A percentile compares a stretch with the other conserved stretches of the same genome.
These are phyloP conservation scores for Tridacna crocea DNA, from an alignment of 2,888 invertebrate genomes.

Conservation along the genomic window DNA sequence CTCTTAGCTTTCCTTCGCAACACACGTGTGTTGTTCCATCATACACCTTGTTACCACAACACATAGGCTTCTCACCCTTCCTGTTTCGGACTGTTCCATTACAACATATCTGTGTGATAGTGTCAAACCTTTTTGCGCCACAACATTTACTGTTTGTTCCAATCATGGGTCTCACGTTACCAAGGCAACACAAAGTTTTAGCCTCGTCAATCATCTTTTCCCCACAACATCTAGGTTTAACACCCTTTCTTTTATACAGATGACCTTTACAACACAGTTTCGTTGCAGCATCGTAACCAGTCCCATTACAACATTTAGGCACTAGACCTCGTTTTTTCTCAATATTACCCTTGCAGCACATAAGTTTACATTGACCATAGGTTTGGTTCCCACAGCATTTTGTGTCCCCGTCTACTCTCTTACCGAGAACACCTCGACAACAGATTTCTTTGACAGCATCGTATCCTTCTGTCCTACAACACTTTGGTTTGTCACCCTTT, in stretches of 20 bases:
- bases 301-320: conserved; percentile 44
- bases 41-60: conserved; percentile 43
- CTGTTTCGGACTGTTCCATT: conserved; percentile 41
- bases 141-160: conserved; percentile 54
- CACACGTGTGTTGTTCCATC: conserved; percentile 47
- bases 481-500: conserved; percentile 49
- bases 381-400: conserved; percentile 48
- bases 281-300: conserved; percentile 39
- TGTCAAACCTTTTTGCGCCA: conserved; percentile 34
- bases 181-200: conserved; percentile 46
- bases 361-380: conserved; percentile 42
- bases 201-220: conserved; percentile 47
- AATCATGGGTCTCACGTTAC: conserved; percentile 21
- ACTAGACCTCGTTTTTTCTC: conserved; percentile 39
- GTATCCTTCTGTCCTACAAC: conserved; percentile 37
- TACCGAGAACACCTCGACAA: conserved; percentile 36
- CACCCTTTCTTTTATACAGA: conserved; percentile 41
- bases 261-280: conserved; percentile 51
- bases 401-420: conserved; percentile 41
- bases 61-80: conserved; percentile 47
- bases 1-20: conserved; percentile 43
- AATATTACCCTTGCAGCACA: conserved; percentile 49
- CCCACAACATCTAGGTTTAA: conserved; percentile 50
- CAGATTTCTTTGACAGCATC: conserved; percentile 55
- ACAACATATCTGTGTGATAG: conserved; percentile 49